phyloP scores from a whole-genome alignment of 1,140 invertebrate genomes.

The Aphaenogaster rudis region DNA sequence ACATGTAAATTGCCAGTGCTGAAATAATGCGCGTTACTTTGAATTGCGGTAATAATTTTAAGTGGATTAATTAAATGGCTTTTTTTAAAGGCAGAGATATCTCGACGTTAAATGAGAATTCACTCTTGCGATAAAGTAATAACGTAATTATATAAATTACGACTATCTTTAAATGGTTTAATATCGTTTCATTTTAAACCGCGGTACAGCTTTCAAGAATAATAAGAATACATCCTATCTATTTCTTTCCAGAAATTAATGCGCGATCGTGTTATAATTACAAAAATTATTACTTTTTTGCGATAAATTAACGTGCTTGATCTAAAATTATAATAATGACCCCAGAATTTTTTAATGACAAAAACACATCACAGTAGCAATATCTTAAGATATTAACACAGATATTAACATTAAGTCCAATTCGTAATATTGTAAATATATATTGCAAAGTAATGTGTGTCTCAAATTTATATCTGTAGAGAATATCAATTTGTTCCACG shows the following conservation, averaged over 20 bases:
- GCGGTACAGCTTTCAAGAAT: background rate
- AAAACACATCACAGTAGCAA: background rate
- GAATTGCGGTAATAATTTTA: background rate
- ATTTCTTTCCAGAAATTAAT: background rate
- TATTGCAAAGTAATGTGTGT: background rate
- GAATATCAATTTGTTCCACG: too few species aligned
- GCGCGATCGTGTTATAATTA: background rate
- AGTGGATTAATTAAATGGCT: background rate
- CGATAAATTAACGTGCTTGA: background rate
- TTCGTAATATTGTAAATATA: background rate
- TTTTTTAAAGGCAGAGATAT: background rate
- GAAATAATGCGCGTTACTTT: background rate
- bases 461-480: background rate
- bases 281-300: background rate
- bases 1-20: background rate
- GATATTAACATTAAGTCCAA: background rate
- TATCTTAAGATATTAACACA: background rate
- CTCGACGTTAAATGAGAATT: background rate
- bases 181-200: background rate
- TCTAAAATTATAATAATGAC: background rate
- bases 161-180: background rate
- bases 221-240: background rate
- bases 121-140: background rate
- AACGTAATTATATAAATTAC: background rate
- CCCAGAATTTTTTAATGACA: background rate